Evolutionary conservation across 1,140 invertebrate genomes (phyloP).

Genomic region (Anastatus disparis): DNA sequence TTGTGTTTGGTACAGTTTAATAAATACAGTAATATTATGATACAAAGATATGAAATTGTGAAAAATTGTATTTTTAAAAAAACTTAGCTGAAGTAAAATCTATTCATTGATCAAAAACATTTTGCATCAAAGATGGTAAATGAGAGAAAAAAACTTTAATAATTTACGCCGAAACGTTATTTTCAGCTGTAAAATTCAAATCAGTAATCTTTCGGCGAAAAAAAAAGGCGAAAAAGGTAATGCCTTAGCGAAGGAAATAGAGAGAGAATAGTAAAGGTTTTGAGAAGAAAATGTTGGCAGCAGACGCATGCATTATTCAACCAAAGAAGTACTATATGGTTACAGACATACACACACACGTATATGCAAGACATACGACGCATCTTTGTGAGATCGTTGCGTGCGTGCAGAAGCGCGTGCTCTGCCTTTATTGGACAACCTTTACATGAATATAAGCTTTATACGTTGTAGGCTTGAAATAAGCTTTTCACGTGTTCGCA

Average conservation of each 20-base stretch:
- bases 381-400: not conserved
- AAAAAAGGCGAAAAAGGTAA: no score
- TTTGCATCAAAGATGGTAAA: not conserved
- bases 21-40: no score
- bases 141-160: not conserved
- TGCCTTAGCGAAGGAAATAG: no score
- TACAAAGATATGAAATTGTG: no score
- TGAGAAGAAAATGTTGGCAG: not conserved
- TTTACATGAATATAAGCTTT: no score
- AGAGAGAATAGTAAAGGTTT: not conserved
- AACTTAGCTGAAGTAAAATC: no score
- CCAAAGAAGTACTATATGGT: no score
- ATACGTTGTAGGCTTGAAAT: slow-evolving; percentile 3
- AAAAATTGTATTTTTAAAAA: no score
- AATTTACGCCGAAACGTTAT: not conserved
- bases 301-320: slow-evolving; percentile 37
- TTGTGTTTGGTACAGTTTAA: no score
- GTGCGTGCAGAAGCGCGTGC: slow-evolving; percentile 4
- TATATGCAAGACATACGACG: slow-evolving; percentile 11
- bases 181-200: not conserved
- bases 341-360: no score
- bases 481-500: slow-evolving; percentile 26
- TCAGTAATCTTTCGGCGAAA: no score
- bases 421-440: slow-evolving; percentile 35
- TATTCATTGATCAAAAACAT: no score